These are phyloP conservation scores for Lineus longissimus DNA, from an alignment of 1,140 invertebrate species.

Conservation along the genomic window DNA sequence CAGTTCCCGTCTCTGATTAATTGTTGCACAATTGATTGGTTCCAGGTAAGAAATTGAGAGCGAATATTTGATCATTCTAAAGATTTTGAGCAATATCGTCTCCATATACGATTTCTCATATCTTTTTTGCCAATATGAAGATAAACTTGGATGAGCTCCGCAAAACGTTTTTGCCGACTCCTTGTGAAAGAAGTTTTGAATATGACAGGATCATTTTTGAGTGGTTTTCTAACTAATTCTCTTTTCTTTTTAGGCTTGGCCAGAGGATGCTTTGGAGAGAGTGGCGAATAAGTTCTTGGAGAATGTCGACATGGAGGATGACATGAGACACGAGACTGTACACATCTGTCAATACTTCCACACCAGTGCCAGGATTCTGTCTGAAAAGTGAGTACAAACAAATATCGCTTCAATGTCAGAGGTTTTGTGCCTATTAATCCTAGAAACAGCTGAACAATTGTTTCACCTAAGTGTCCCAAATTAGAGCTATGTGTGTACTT, in stretches of 20 bases:
- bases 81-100: too few relatives aligned
- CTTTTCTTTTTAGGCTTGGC: conserved; percentile 52
- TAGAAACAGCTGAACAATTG: too few relatives aligned
- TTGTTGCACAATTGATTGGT: conserved; percentile 56
- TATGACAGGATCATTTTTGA: too few relatives aligned
- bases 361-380: conserved; percentile 57
- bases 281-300: conserved; percentile 50
- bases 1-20: conserved; percentile 55
- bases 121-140: conserved; percentile 3
- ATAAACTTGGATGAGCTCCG: conserved; percentile 33
- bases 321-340: conserved; percentile 39
- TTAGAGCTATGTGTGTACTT: too few relatives aligned
- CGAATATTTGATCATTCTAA: too few relatives aligned
- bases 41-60: too few relatives aligned
- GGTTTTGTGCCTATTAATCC: background rate
- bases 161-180: too few relatives aligned
- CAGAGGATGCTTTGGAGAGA: conserved; percentile 51
- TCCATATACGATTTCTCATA: background rate
- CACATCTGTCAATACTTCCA: conserved; percentile 51
- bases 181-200: too few relatives aligned
- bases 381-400: conserved; percentile 56
- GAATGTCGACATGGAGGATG: conserved; percentile 48
- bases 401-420: background rate
- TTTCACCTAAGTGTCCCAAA: background rate
- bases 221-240: background rate